Percentiles rank a stretch among this genome's conserved stretches.
Conservation (phyloP, 2,797 vertebrate species). For the Lacerta viridis region DNA sequence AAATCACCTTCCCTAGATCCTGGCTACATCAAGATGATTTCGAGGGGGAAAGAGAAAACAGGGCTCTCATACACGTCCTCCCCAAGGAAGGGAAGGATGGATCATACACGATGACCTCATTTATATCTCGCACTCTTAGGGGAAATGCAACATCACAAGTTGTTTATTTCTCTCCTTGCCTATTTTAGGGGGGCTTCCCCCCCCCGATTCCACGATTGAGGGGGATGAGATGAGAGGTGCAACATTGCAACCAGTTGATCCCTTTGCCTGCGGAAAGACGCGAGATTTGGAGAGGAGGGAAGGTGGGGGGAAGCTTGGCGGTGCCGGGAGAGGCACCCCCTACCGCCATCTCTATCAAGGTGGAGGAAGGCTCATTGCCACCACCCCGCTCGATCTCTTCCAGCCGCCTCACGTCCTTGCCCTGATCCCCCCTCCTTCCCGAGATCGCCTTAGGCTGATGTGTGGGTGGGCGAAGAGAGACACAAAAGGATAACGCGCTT, state of each 20-base stretch:
- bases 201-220: too few species aligned
- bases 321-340: background rate
- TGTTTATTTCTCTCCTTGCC: background rate
- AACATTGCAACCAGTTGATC: too few species aligned
- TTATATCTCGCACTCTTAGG: background rate
- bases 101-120: conserved; percentile 3
- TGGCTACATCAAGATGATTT: background rate
- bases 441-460: background rate
- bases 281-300: background rate
- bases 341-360: too few species aligned
- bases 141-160: background rate
- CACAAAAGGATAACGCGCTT: too few species aligned
- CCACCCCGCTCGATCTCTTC: background rate
- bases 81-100: background rate
- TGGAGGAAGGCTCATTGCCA: background rate
- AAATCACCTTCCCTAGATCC: too few species aligned
- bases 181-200: background rate
- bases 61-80: too few species aligned
- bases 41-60: too few species aligned
- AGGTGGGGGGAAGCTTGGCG: too few species aligned
- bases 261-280: too few species aligned
- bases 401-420: background rate
- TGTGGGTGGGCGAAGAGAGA: background rate
- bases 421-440: too few species aligned
- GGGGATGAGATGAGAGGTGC: background rate